Evolutionary conservation across 2,113 vertebrate species (phyloP), one percentile per base, ranked within the genome.

Genomic region (Pteruthius melanotis): DNA sequence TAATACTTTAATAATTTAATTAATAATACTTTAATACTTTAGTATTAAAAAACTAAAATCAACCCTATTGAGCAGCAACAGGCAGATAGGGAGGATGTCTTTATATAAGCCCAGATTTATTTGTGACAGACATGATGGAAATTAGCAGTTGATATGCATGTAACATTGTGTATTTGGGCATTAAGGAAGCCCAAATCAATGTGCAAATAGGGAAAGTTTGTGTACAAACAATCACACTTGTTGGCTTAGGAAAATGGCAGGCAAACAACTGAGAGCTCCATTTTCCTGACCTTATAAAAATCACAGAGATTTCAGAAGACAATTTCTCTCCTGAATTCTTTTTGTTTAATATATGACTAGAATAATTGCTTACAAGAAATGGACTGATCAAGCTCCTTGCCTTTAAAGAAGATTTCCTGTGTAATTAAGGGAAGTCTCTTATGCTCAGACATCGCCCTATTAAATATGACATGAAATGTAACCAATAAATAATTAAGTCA

Each of bases 401-500:
- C 52, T 88, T 90, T 80, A 70, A 63, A 91, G 35, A 88, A 80
- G 39, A 71, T 37, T 71, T 93, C 71, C 26, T 68, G 11, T 47
- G 26, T 54, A 79, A 90, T 86, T 85, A 93, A 79, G 6, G 1
- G 13, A 79, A 91, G 31, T 68, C 47, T 75, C 33, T 60, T 28
- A 44, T 68, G 28, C 64, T 68, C 64, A 92, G 90, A 63, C 39
- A 83, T 81, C 28, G 44, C 31, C 86, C 56, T 59, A 79, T 92
- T 88, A 93, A 95, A 84, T 64, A 39, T 74, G 76, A 96, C 75
- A 86, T 75, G 79, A 92, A 96, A 92, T 68, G 44, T 44, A 94
- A 95, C 88, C 50, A 77, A 88, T 81, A 94, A 86, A 94, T 91
- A 90, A 95, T 93, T 88, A 93, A 91, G 18, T 53, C 18, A 20